A percentile compares a stretch with the other conserved stretches of the same genome.
phyloP scores from a whole-genome alignment of 2,113 vertebrate species.

The Hucho hucho region DNA sequence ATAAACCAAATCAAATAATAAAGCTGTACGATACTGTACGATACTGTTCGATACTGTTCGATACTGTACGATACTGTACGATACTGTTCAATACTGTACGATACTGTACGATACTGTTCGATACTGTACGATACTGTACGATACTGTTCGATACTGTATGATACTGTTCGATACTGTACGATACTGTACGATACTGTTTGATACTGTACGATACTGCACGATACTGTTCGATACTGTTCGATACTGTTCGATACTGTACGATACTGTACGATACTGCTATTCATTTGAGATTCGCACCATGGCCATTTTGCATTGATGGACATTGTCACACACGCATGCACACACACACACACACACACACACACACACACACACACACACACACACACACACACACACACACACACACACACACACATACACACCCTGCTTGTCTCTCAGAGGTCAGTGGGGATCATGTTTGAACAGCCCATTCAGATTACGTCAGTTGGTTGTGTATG shows the following conservation, averaged over 20 bases:
- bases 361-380: conserved; percentile 5
- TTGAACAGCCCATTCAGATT: conserved; percentile 15
- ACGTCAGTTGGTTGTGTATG: not conserved
- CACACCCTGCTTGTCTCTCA: conserved; percentile 20
- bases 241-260: conserved; percentile 19
- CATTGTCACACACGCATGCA: not conserved
- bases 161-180: too few relatives aligned
- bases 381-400: not conserved
- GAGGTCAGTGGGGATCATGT: conserved; percentile 30
- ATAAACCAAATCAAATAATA: conserved; percentile 29
- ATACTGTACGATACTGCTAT: conserved; percentile 20
- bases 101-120: too few relatives aligned
- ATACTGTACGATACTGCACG: conserved; percentile 19
- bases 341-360: conserved; percentile 5
- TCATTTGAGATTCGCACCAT: conserved; percentile 35
- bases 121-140: not conserved
- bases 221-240: conserved; percentile 19
- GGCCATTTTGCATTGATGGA: conserved; percentile 28
- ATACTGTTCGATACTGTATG: too few relatives aligned
- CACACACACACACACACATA: conserved; percentile 10
- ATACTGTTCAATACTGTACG: too few relatives aligned
- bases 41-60: too few relatives aligned
- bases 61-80: not conserved
- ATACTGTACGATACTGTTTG: too few relatives aligned
- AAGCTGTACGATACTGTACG: conserved; percentile 15